Conservation (phyloP, 2,888 invertebrate species). For the Drosophila mayaguana region DNA sequence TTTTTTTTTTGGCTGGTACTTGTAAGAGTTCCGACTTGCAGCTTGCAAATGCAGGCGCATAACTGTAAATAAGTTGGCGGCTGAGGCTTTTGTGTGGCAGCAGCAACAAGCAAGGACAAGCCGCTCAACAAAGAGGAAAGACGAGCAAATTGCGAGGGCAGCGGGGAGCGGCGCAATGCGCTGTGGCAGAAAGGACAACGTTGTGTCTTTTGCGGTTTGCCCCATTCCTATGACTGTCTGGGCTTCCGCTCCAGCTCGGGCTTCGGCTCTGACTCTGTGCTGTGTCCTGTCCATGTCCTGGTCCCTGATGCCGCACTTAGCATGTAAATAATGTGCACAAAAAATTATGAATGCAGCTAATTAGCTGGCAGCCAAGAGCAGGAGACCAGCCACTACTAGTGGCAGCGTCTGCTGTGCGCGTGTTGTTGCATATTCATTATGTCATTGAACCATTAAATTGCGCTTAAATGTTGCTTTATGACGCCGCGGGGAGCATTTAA, state of each 20-base stretch:
- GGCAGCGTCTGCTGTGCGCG: slow-evolving; percentile 34
- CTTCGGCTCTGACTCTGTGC: not conserved
- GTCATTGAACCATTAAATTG: slow-evolving; percentile 83
- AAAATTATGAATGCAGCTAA: slow-evolving; percentile 82
- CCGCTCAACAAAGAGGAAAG: slow-evolving; percentile 34
- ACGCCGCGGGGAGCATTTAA: slow-evolving; percentile 75
- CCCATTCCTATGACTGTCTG: slow-evolving; percentile 38
- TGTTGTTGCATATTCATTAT: slow-evolving; percentile 79
- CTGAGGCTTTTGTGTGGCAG: slow-evolving; percentile 50
- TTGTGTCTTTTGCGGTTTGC: slow-evolving; percentile 44
- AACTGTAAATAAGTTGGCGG: slow-evolving; percentile 69
- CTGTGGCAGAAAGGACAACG: slow-evolving; percentile 16
- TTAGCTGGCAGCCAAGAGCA: slow-evolving; percentile 56
- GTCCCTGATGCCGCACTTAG: slow-evolving; percentile 58
- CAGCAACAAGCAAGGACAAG: slow-evolving; percentile 36
- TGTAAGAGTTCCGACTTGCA: slow-evolving; percentile 69
- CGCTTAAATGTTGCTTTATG: slow-evolving; percentile 76
- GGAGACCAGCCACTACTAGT: not conserved
- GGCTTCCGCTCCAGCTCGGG: slow-evolving; percentile 10
- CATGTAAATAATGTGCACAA: slow-evolving; percentile 77
- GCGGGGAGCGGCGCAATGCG: not conserved
- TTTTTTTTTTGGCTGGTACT: slow-evolving; percentile 47
- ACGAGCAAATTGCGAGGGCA: not conserved
- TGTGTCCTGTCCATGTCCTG: slow-evolving; percentile 6
- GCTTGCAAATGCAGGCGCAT: slow-evolving; percentile 66